phyloP scores from a whole-genome alignment of 2,797 vertebrate genomes.

The Lagodon rhomboides region DNA sequence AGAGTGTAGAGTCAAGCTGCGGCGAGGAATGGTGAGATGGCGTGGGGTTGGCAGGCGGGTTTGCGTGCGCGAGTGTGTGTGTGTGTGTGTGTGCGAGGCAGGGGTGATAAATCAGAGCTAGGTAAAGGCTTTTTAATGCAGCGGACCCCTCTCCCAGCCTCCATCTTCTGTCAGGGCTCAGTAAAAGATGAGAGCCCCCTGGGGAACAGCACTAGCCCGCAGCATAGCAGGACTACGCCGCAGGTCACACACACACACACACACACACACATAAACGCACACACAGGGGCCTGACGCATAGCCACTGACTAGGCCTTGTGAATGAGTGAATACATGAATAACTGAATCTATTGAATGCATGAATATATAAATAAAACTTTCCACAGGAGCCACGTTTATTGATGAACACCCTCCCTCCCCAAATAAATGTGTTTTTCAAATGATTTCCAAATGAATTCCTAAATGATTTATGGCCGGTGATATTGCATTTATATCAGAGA shows the following conservation, averaged over 20 bases:
- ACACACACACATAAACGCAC: constrained; percentile 46
- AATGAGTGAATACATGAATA: constrained; percentile 89
- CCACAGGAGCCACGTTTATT: constrained; percentile 77
- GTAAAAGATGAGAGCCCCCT: constrained; percentile 90
- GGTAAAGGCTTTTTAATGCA: constrained; percentile 92
- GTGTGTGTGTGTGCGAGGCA: constrained; percentile 69
- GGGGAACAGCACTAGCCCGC: constrained; percentile 85
- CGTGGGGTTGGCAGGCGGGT: constrained; percentile 67
- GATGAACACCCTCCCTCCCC: constrained; percentile 71
- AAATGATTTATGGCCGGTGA: constrained; percentile 84
- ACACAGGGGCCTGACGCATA: constrained; percentile 61
- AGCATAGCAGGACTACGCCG: constrained; percentile 82
- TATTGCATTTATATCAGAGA: constrained; percentile 83
- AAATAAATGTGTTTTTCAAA: constrained; percentile 85
- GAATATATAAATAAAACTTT: constrained; percentile 85
- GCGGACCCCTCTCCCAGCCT: constrained; percentile 87
- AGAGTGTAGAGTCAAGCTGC: constrained; percentile 79
- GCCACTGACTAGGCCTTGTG: constrained; percentile 82
- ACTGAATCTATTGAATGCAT: constrained; percentile 86
- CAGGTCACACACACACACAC: constrained; percentile 73
- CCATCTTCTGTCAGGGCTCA: constrained; percentile 89
- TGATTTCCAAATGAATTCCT: constrained; percentile 82
- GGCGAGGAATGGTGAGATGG: constrained; percentile 75
- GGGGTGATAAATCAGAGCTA: constrained; percentile 89
- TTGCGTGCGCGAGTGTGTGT: constrained; percentile 29